Evolutionary conservation across 2,113 vertebrate species (phyloP).

Genomic region (Pygoscelis antarcticus): DNA sequence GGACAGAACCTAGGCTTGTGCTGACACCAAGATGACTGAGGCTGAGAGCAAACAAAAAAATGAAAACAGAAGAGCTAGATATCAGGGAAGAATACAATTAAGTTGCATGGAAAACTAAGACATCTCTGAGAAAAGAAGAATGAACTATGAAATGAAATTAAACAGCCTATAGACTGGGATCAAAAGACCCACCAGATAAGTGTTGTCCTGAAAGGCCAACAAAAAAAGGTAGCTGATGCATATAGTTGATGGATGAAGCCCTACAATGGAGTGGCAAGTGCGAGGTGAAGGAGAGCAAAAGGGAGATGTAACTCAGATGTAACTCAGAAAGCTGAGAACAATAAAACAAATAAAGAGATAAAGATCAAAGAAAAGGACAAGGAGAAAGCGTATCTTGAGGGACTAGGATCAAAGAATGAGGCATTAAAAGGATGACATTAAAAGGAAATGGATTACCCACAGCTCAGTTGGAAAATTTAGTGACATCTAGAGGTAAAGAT

Average conservation of each 20-base stretch:
- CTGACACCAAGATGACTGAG: background rate
- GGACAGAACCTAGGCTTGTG: background rate
- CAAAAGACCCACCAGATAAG: background rate
- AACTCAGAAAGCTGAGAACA: background rate
- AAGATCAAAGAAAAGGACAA: slow-evolving; percentile 37
- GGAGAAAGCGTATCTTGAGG: background rate
- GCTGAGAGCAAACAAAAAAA: background rate
- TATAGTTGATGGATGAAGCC: background rate
- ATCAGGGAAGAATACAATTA: background rate
- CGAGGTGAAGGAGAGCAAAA: background rate
- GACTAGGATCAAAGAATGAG: slow-evolving; percentile 4
- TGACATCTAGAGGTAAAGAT: background rate
- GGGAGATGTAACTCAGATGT: background rate
- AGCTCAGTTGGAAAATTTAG: background rate
- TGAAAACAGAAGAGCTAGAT: background rate
- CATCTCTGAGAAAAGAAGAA: background rate
- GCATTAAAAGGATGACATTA: background rate
- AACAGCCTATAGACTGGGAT: background rate
- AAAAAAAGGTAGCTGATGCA: background rate
- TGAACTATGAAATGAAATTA: background rate
- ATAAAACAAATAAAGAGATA: slow-evolving; percentile 7
- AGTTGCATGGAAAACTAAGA: background rate
- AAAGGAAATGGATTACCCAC: background rate
- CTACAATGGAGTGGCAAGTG: background rate
- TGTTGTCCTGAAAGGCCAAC: background rate